Percentiles rank a stretch among this genome's conserved stretches.
phyloP scores from a whole-genome alignment of 2,797 vertebrate genomes.

The Acanthis flammea region DNA sequence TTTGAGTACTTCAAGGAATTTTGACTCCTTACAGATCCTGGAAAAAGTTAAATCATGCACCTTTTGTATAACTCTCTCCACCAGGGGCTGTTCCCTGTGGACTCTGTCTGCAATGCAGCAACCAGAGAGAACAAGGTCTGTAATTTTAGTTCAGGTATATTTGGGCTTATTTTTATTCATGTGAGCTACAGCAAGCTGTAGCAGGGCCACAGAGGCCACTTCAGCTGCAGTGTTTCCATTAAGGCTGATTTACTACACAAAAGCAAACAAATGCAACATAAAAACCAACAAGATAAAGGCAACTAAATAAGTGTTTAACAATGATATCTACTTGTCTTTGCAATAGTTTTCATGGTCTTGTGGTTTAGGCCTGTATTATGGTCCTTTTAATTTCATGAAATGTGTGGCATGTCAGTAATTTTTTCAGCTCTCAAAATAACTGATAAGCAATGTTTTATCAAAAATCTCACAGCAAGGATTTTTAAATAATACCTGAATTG shows the following conservation, averaged over 20 bases:
- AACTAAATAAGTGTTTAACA: neutral
- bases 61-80: neutral
- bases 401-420: neutral
- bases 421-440: neutral
- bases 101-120: neutral
- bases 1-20: neutral
- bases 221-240: neutral
- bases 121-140: neutral
- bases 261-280: neutral
- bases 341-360: neutral
- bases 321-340: neutral
- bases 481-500: neutral
- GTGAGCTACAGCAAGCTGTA: neutral
- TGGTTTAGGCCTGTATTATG: neutral
- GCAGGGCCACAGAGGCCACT: neutral
- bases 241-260: neutral
- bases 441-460: neutral
- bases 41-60: neutral
- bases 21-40: neutral
- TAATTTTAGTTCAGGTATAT: neutral
- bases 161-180: neutral
- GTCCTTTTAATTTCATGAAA: neutral
- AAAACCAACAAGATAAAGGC: neutral
- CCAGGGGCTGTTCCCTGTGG: neutral
- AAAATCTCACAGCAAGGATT: neutral